Evolutionary conservation across 2,113 vertebrate genomes (phyloP).

Genomic region (Acanthisitta chloris): DNA sequence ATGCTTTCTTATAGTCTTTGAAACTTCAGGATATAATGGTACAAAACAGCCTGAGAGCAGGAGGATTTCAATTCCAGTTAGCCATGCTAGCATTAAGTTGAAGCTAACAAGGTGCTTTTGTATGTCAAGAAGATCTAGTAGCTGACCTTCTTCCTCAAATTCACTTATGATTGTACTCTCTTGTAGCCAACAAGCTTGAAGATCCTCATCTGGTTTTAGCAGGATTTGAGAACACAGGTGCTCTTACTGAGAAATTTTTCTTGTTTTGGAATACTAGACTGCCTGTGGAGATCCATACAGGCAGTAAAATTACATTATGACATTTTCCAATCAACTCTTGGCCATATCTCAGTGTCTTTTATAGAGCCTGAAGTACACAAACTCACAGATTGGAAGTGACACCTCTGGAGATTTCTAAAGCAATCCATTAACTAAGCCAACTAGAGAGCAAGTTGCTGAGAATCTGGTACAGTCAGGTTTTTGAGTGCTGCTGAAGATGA

Average conservation of each 20-base stretch:
- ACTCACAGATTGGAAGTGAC: neutral
- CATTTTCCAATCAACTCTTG: neutral
- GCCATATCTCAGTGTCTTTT: neutral
- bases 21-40: neutral
- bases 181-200: neutral
- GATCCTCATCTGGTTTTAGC: neutral
- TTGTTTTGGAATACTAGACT: neutral
- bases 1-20: slow-evolving; percentile 2
- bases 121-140: neutral
- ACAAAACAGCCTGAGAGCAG: neutral
- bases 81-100: neutral
- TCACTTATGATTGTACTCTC: neutral
- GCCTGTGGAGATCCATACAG: neutral
- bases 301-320: neutral
- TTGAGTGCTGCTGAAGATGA: neutral
- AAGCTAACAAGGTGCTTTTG: neutral
- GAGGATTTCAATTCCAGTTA: neutral
- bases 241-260: neutral
- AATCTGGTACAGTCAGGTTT: neutral
- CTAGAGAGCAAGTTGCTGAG: neutral
- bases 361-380: neutral
- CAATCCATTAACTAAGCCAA: neutral
- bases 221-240: neutral
- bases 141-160: neutral
- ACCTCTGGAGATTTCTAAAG: neutral